These are phyloP conservation scores for Deilephila elpenor DNA, from an alignment of 2,888 invertebrate species.

Conservation along the genomic window DNA sequence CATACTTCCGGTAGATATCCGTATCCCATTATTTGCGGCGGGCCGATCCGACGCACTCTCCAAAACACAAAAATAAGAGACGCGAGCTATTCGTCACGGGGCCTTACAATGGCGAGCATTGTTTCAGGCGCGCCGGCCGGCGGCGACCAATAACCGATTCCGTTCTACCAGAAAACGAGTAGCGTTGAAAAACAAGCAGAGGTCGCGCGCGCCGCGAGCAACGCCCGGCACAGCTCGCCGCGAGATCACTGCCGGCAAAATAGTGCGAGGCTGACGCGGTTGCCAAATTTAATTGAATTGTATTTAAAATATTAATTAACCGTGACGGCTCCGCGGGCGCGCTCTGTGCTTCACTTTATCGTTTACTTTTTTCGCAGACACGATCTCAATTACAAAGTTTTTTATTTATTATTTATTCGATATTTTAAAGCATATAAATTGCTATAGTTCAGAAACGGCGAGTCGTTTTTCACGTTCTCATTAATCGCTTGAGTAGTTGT, in stretches of 20 bases:
- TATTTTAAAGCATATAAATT: conserved; percentile 77
- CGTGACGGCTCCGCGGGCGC: conserved; percentile 58
- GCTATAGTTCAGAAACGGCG: conserved; percentile 68
- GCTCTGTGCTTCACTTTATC: conserved; percentile 65
- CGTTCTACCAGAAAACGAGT: conserved; percentile 68
- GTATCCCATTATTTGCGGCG: conserved; percentile 73
- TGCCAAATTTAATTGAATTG: conserved; percentile 74
- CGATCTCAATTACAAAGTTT: conserved; percentile 70
- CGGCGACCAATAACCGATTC: conserved; percentile 64
- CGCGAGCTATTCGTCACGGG: conserved; percentile 74
- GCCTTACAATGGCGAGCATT: conserved; percentile 72
- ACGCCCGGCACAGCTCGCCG: conserved; percentile 30
- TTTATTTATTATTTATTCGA: conserved; percentile 68
- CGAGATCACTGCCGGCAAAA: conserved; percentile 48
- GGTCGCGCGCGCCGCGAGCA: conserved; percentile 43
- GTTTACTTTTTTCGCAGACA: conserved; percentile 69
- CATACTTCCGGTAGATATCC: conserved; percentile 78
- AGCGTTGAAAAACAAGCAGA: conserved; percentile 60
- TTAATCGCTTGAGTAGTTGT: conserved; percentile 80
- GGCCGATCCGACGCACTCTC: conserved; percentile 71
- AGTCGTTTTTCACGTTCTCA: conserved; percentile 79
- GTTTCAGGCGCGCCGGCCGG: conserved; percentile 70
- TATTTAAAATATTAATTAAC: conserved; percentile 78
- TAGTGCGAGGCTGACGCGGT: conserved; percentile 55
- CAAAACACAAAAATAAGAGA: conserved; percentile 79